These are phyloP conservation scores for Sebastes goodei DNA, from an alignment of 2,797 vertebrate species.

Conservation along the genomic window DNA sequence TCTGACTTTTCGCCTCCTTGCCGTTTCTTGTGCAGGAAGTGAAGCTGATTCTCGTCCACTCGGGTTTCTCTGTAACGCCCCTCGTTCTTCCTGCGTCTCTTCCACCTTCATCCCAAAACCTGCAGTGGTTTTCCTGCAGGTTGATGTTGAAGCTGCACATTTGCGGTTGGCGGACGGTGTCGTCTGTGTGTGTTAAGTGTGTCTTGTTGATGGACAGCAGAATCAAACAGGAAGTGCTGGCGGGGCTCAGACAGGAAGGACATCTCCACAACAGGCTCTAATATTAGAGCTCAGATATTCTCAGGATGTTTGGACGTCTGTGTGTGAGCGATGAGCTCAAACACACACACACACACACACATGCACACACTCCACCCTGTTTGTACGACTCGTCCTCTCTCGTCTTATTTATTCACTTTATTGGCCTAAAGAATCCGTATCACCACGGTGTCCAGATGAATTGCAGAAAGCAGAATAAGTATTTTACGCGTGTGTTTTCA, in stretches of 20 bases:
- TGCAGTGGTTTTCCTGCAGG: not conserved
- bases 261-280: conserved; percentile 55
- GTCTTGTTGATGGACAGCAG: conserved; percentile 15
- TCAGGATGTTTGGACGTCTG: conserved; percentile 62
- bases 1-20: not conserved
- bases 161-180: no score
- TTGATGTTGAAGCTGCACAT: not conserved
- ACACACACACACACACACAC: not conserved
- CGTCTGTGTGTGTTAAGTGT: conserved; percentile 1
- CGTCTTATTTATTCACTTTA: not conserved
- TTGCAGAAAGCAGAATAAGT: not conserved
- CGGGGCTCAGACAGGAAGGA: conserved; percentile 55
- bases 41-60: not conserved
- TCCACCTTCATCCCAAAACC: not conserved
- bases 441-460: not conserved
- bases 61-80: not conserved
- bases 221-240: conserved; percentile 67
- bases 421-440: not conserved
- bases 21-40: conserved; percentile 34
- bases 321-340: conserved; percentile 29
- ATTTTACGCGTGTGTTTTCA: not conserved
- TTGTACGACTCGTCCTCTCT: conserved; percentile 5
- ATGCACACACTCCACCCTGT: not conserved
- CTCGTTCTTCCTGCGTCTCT: not conserved
- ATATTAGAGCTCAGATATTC: conserved; percentile 57